A percentile compares a stretch with the other conserved stretches of the same genome.
phyloP scores from a whole-genome alignment of 1,140 invertebrate genomes.

The Papilio aristodemus region DNA sequence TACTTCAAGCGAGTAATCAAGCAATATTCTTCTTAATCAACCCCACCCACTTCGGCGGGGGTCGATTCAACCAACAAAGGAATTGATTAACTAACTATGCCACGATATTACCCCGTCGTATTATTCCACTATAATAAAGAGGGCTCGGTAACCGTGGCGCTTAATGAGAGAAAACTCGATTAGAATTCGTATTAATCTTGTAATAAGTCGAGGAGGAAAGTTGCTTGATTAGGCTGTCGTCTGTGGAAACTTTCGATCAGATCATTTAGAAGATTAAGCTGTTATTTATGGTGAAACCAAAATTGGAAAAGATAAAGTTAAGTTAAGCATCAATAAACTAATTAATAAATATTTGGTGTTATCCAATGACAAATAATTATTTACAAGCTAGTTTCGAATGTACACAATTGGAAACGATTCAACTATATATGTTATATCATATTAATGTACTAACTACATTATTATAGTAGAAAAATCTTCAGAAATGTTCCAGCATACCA shows the following conservation, averaged over 20 bases:
- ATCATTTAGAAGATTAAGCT: slow-evolving; percentile 26
- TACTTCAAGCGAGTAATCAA: slow-evolving; percentile 78
- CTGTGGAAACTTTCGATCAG: slow-evolving; percentile 31
- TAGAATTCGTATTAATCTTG: slow-evolving; percentile 78
- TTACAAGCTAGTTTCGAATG: too few relatives aligned
- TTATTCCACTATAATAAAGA: slow-evolving; percentile 79
- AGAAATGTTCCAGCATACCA: too few relatives aligned
- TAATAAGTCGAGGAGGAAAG: slow-evolving; percentile 45
- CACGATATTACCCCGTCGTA: slow-evolving; percentile 75
- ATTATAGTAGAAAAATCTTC: too few relatives aligned
- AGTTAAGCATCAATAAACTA: background rate
- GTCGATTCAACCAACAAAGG: slow-evolving; percentile 78
- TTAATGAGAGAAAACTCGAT: slow-evolving; percentile 80
- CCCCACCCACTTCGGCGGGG: slow-evolving; percentile 72
- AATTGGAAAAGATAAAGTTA: background rate
- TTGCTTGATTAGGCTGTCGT: slow-evolving; percentile 39
- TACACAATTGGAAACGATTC: too few relatives aligned
- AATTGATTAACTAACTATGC: slow-evolving; percentile 80
- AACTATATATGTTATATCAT: too few relatives aligned
- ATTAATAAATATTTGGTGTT: too few relatives aligned
- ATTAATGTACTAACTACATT: too few relatives aligned
- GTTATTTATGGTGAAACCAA: slow-evolving; percentile 2
- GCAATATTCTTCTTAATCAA: slow-evolving; percentile 80
- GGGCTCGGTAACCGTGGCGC: slow-evolving; percentile 76
- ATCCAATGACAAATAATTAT: too few relatives aligned